Conservation (phyloP, 2,113 vertebrate species). For the Myotis brandtii region DNA sequence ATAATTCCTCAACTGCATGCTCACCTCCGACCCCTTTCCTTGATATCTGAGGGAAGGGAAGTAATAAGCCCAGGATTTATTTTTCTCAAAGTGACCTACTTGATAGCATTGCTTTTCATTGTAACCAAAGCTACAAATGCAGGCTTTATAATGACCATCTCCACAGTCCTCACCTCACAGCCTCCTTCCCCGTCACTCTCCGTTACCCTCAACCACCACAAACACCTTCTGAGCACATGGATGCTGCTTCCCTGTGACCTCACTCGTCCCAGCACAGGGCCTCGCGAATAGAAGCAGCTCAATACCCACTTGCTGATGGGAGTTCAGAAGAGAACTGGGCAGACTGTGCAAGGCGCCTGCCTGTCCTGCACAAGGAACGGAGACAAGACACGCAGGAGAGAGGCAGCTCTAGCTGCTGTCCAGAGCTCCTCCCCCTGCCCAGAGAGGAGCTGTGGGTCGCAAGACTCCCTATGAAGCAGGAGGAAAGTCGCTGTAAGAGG, state of each 20-base stretch:
- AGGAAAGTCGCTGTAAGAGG: neutral
- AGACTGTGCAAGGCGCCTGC: neutral
- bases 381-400: neutral
- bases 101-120: neutral
- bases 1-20: neutral
- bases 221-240: neutral
- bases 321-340: neutral
- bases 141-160: neutral
- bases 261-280: neutral
- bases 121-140: neutral
- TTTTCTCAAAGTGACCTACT: conserved; percentile 32
- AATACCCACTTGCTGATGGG: neutral
- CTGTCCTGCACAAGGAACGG: neutral
- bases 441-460: neutral
- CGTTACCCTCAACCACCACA: neutral
- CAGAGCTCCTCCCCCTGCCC: neutral
- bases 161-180: neutral
- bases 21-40: neutral
- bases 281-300: neutral
- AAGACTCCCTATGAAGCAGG: neutral
- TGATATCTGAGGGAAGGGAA: neutral
- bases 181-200: neutral
- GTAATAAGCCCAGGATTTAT: neutral
- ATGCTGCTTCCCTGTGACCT: neutral
- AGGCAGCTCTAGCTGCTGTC: neutral